Conservation (phyloP, 2,888 invertebrate species). For the Drepanosiphum platanoidis region DNA sequence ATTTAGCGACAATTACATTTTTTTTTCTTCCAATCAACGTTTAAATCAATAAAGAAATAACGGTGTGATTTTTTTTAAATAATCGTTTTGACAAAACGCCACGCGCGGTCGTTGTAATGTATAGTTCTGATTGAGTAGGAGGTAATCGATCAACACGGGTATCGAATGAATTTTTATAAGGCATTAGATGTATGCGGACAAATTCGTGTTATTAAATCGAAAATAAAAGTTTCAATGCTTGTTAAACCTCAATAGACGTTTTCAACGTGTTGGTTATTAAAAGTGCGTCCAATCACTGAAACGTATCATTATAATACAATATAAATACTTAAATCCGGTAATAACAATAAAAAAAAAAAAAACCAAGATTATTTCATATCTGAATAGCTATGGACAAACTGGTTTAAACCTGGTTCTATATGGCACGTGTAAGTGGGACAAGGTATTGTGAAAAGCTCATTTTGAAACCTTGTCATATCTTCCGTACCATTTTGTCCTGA, state of each 20-base stretch:
- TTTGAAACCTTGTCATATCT: conserved; percentile 25
- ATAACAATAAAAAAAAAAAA: conserved; percentile 15
- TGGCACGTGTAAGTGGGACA: conserved; percentile 25
- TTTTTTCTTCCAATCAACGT: no score
- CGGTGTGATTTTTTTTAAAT: no score
- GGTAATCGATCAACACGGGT: no score
- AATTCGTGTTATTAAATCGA: no score
- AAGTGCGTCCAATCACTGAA: not conserved
- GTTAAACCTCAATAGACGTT: not conserved
- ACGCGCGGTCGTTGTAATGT: no score
- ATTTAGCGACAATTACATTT: no score
- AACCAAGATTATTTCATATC: not conserved
- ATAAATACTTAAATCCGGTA: conserved; percentile 2
- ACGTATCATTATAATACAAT: not conserved
- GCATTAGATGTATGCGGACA: no score
- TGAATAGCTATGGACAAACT: conserved; percentile 20
- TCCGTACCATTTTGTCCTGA: not conserved
- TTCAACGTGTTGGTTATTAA: not conserved
- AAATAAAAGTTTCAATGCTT: no score
- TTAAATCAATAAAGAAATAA: no score
- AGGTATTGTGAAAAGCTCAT: conserved; percentile 39
- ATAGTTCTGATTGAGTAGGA: no score
- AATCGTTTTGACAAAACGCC: no score
- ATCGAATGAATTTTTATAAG: no score
- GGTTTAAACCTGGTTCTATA: conserved; percentile 22